phyloP scores from a whole-genome alignment of 2,888 invertebrate species.

The Sarcophaga caerulescens region DNA sequence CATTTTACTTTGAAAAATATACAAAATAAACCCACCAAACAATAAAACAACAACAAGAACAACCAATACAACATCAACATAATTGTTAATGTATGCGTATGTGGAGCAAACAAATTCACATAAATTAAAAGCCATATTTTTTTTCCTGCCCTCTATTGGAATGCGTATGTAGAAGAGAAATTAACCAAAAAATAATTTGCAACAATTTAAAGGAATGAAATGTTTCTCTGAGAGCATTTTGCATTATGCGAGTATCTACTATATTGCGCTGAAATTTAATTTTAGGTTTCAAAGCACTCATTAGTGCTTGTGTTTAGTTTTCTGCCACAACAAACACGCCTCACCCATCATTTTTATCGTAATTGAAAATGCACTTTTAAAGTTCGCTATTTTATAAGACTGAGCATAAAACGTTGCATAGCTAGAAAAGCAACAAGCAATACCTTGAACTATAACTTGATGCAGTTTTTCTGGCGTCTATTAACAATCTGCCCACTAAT shows the following conservation, averaged over 20 bases:
- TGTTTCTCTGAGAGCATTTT: no score
- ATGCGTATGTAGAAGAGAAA: background rate
- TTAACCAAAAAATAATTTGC: background rate
- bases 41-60: background rate
- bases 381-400: no score
- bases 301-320: no score
- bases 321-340: no score
- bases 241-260: no score
- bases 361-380: background rate
- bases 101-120: conserved; percentile 1
- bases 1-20: background rate
- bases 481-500: background rate
- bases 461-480: no score
- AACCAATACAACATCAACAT: background rate
- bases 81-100: conserved; percentile 5
- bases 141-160: background rate
- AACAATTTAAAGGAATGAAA: background rate
- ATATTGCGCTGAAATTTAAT: no score
- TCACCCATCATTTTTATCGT: no score
- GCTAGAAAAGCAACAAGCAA: no score
- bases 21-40: conserved; percentile 12
- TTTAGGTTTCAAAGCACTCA: no score
- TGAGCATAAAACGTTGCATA: no score
- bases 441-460: no score
- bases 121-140: conserved; percentile 48